Percentiles rank a stretch among this genome's conserved stretches.
phyloP scores from a whole-genome alignment of 2,797 vertebrate species.

The Myoxocephalus aenaeus region DNA sequence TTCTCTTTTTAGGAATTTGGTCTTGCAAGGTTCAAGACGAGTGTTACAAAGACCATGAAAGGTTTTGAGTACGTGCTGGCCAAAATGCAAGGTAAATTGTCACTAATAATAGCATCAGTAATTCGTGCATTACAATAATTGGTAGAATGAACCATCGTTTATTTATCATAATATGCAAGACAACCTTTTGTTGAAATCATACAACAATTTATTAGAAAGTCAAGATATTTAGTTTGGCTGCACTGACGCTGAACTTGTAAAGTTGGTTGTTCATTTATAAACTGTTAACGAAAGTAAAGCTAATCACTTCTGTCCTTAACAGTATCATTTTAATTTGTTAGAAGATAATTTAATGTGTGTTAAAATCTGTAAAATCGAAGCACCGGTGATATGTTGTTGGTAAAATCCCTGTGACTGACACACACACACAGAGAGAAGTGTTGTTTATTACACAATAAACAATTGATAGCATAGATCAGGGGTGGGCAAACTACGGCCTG shows the following conservation, averaged over 20 bases:
- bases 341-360: neutral
- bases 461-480: neutral
- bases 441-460: neutral
- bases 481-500: too few relatives aligned
- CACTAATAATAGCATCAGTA: too few relatives aligned
- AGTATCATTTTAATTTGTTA: neutral
- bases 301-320: neutral
- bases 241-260: neutral
- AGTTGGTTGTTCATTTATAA: neutral
- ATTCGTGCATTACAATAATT: neutral
- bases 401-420: neutral
- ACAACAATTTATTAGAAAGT: neutral
- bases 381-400: neutral
- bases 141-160: neutral
- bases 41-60: conserved; percentile 95
- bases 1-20: conserved; percentile 91
- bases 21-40: conserved; percentile 95
- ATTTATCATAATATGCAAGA: neutral
- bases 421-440: neutral
- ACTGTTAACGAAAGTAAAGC: neutral
- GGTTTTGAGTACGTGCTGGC: conserved; percentile 94
- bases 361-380: too few relatives aligned
- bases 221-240: neutral
- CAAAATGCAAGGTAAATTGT: conserved; percentile 92
- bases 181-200: neutral